phyloP scores from a whole-genome alignment of 2,113 vertebrate species.

The Chroicocephalus ridibundus region DNA sequence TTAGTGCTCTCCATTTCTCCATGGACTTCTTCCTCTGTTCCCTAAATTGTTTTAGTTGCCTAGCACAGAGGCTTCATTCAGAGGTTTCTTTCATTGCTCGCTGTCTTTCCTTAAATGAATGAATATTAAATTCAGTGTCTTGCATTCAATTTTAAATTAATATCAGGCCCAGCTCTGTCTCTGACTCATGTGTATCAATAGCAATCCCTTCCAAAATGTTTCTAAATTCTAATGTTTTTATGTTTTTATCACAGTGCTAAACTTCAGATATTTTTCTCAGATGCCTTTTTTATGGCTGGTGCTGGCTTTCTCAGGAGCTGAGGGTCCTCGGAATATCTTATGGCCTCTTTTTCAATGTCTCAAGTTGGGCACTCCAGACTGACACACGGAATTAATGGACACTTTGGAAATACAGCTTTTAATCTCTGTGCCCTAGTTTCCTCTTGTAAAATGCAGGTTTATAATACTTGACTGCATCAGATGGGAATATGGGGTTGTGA shows the following conservation, averaged over 20 bases:
- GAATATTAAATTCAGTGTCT: background rate
- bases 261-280: background rate
- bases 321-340: background rate
- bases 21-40: conserved; percentile 30
- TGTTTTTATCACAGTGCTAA: background rate
- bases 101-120: background rate
- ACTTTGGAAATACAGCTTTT: conserved; percentile 14
- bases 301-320: background rate
- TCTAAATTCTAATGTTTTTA: background rate
- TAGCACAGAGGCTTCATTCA: conserved; percentile 41
- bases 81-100: conserved; percentile 16
- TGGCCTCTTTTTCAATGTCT: background rate
- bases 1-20: background rate
- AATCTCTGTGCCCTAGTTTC: conserved; percentile 23
- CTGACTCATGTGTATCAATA: background rate
- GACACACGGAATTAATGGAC: background rate
- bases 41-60: conserved; percentile 42
- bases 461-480: conserved; percentile 4
- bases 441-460: background rate
- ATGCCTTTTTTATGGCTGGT: background rate
- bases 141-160: background rate
- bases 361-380: background rate
- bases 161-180: background rate
- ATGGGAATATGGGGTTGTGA: conserved; percentile 47
- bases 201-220: background rate